These are phyloP conservation scores for Apis cerana DNA, from an alignment of 1,140 invertebrate species.

Conservation along the genomic window DNA sequence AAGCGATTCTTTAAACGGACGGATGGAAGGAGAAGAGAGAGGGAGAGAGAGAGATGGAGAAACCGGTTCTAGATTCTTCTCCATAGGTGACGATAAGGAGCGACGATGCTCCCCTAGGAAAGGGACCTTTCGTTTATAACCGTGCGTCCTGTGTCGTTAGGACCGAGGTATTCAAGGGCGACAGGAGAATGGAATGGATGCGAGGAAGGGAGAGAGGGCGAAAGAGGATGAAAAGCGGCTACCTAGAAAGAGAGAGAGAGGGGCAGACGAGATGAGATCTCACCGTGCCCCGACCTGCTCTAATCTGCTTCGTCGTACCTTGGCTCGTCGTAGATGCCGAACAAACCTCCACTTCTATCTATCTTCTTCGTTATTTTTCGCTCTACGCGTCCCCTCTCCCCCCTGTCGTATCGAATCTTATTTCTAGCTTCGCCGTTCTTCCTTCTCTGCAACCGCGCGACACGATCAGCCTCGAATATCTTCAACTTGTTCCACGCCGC, in stretches of 20 bases:
- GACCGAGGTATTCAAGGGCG: conserved; percentile 59
- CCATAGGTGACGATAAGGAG: conserved; percentile 42
- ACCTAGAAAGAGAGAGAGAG: neutral
- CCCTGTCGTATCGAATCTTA: neutral
- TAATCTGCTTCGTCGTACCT: conserved; percentile 57
- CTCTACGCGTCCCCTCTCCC: too few relatives aligned
- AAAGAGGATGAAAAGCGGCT: conserved; percentile 18
- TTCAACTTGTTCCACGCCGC: conserved; percentile 36
- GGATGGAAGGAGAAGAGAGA: too few relatives aligned
- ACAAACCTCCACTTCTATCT: neutral
- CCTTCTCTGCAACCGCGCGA: conserved; percentile 21
- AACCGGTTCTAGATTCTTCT: conserved; percentile 54
- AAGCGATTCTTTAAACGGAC: conserved; percentile 41
- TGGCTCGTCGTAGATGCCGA: conserved; percentile 23
- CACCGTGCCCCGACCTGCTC: conserved; percentile 63
- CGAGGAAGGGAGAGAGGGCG: neutral
- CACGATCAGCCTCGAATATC: conserved; percentile 31
- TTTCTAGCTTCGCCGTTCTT: neutral
- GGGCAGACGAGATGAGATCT: conserved; percentile 21
- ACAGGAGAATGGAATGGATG: conserved; percentile 41
- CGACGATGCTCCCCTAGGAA: conserved; percentile 26
- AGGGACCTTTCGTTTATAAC: conserved; percentile 23
- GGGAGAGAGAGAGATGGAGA: neutral
- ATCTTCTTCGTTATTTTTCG: neutral
- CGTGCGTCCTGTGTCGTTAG: conserved; percentile 50